These are phyloP conservation scores for Umimayanthus chanpuru DNA, from an alignment of 92 coral and sea anemone species.

Conservation along the genomic window DNA sequence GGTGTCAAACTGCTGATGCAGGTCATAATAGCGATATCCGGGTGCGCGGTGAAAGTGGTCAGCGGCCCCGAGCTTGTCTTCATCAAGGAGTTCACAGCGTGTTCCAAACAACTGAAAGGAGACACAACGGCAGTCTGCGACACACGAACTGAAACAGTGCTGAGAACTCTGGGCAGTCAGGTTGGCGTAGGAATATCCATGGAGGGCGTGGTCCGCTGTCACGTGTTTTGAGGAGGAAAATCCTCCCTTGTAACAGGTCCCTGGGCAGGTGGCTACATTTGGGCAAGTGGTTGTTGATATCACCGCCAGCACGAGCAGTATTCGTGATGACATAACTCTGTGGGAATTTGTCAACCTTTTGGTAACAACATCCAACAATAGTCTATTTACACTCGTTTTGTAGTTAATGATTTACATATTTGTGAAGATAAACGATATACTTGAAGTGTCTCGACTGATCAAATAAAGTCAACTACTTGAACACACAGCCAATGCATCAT, in stretches of 20 bases:
- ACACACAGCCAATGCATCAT: too few relatives aligned
- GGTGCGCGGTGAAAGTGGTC: constrained; percentile 13
- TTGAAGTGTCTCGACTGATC: too few relatives aligned
- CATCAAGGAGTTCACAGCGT: constrained; percentile 45
- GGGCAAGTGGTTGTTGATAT: not conserved
- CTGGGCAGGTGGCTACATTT: not conserved
- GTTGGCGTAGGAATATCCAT: constrained; percentile 41
- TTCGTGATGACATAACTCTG: not conserved
- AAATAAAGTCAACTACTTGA: too few relatives aligned
- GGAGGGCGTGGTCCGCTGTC: constrained; percentile 14
- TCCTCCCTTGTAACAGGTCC: constrained; percentile 10
- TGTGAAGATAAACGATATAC: too few relatives aligned
- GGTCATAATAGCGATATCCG: constrained; percentile 3
- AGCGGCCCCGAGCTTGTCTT: constrained; percentile 3
- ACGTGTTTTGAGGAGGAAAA: constrained; percentile 9
- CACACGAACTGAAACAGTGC: constrained; percentile 49
- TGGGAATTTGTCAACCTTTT: not conserved
- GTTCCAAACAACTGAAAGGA: constrained; percentile 34
- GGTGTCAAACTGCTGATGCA: constrained; percentile 1
- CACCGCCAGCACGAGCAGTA: not conserved
- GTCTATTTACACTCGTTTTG: too few relatives aligned
- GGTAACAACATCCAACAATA: not conserved
- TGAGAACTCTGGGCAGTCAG: constrained; percentile 45
- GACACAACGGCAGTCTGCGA: constrained; percentile 39
- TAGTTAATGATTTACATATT: too few relatives aligned